These are phyloP conservation scores for Ellobius talpinus DNA, from an alignment of 2,113 vertebrate species.

Conservation along the genomic window DNA sequence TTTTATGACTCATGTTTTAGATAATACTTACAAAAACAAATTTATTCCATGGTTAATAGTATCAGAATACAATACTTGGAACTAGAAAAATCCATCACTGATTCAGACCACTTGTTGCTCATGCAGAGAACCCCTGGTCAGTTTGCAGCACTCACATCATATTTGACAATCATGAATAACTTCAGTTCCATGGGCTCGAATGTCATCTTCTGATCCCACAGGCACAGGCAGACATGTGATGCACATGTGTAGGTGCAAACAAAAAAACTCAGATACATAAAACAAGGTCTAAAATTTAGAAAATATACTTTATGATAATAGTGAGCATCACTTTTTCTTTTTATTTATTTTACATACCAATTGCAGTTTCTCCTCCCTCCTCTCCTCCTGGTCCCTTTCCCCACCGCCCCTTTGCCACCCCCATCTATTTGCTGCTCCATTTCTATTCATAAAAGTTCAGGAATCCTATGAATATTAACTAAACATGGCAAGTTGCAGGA, in stretches of 20 bases:
- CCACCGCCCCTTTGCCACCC: not conserved
- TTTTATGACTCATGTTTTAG: not conserved
- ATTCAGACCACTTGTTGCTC: not conserved
- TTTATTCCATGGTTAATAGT: not conserved
- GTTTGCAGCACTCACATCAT: not conserved
- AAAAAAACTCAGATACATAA: not conserved
- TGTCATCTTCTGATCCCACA: not conserved
- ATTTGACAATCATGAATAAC: not conserved
- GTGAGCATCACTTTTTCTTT: not conserved
- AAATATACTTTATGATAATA: not conserved
- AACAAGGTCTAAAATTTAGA: not conserved
- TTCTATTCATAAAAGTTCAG: not conserved
- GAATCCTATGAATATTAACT: not conserved
- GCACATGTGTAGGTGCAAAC: not conserved
- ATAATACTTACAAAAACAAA: not conserved
- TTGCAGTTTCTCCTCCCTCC: not conserved
- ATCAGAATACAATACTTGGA: not conserved
- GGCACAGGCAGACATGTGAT: not conserved
- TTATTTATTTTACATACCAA: not conserved
- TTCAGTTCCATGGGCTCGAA: too few relatives aligned
- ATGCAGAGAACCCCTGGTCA: not conserved
- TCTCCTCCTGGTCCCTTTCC: not conserved
- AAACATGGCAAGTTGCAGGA: not conserved
- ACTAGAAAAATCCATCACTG: not conserved
- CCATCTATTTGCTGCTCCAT: not conserved